Evolutionary conservation across 2,888 invertebrate species (phyloP), one percentile per base, ranked within the genome.

Genomic region (Allophyes oxyacanthae): DNA sequence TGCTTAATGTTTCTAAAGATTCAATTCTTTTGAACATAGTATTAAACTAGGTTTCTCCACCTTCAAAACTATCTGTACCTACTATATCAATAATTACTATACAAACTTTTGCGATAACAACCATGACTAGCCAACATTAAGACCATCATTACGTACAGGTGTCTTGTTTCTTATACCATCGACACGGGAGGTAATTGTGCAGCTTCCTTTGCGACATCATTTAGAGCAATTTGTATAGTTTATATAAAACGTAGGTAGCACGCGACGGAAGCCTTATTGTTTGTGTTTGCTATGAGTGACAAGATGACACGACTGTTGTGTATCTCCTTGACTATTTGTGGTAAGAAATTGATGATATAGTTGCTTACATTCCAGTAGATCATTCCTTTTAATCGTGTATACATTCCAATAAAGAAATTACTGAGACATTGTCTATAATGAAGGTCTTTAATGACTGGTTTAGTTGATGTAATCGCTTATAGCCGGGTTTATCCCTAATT

Each of bases 171-270:
- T 81, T 78, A 56, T 78, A 74, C 58, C 72, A 75, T 64, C 64
- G 60, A 75, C 77, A 72, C 73, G 44, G 58, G 64, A 58, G 78
- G 82, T 91, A 92, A 91, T 92, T 88, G 84, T 78, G 59, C 70
- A 40, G 83, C 79, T 87, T 92, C 92, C 91, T 91, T 70, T 80
- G 87, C 83, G 88, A 89, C 90, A 89, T 79, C 89, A 77, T 86
- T 92, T 89, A 85, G 72, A 78, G 86, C 78, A 91, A 93, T 92
- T 92, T 88, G 84, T 80, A 84, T 86, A 79, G 88, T 90, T 91
- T 86, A 85, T 94, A 94, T 92, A 94, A 91, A 90, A 84, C 79
- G 75, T 46, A 44, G 72, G 57, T 54, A 75, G 72, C 91, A 88
- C 85, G 89, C 88, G 65, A 85, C 53, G 25, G 50, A 65, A 46